Conservation (phyloP, 2,797 vertebrate genomes). For the Amazona finschi region DNA sequence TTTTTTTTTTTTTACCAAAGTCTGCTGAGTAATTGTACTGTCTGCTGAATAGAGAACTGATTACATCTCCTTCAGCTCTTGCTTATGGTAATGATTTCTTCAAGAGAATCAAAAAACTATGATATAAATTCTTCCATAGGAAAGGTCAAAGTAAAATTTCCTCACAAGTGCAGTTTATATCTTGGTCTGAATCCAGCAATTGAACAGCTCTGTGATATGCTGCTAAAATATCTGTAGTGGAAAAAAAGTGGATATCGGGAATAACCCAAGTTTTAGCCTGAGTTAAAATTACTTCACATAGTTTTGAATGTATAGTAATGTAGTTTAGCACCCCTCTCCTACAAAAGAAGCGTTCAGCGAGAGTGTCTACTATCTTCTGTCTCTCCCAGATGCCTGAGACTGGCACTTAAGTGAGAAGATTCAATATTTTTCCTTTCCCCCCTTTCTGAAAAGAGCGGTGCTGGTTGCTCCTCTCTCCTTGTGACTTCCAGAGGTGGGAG, state of each 20-base stretch:
- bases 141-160: background rate
- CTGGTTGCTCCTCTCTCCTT: background rate
- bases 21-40: background rate
- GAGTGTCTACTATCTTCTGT: background rate
- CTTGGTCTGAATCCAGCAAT: background rate
- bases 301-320: background rate
- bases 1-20: background rate
- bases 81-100: background rate
- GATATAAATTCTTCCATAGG: background rate
- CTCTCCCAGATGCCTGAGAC: background rate
- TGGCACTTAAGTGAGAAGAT: background rate
- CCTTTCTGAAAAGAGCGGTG: background rate
- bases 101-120: background rate
- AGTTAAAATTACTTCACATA: background rate
- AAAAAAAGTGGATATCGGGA: background rate
- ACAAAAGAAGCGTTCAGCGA: background rate
- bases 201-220: background rate
- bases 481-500: background rate
- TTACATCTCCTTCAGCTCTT: slow-evolving; percentile 8
- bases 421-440: background rate
- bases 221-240: background rate
- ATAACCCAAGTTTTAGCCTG: background rate
- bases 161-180: background rate
- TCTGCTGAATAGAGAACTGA: slow-evolving; percentile 8
- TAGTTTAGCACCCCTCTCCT: background rate